Base-by-base conservation (phyloP, 1,140 invertebrate genomes). In the Psix sp. region DNA sequence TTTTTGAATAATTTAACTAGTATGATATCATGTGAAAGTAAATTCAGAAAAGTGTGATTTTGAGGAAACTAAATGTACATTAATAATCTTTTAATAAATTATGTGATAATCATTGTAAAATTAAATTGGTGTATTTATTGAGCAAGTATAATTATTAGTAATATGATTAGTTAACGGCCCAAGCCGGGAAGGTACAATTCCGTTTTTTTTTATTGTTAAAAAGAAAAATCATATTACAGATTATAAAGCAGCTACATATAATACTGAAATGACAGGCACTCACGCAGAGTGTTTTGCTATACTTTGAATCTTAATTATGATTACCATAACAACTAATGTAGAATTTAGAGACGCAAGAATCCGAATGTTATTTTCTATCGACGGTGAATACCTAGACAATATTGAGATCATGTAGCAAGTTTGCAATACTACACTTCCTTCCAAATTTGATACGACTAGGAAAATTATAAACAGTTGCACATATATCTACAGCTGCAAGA, bases 361-460 rank as follows among this genome's bases (percentile, higher is more conserved):
- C 46, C 46, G 38, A 51, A 33, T 38, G 46, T 51, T 31, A 51
- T 33, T 33, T 15, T 51, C 46, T 24, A 51, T 33, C 46, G 31
- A 51, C 36, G 31, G 36, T 51, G 46, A 51, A 51, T 51, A 51
- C 17, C 46, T 33, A 51, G 31, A 51, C 38, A 51, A 51, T 51
- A 51, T 38, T 11, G 46, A 51, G 15, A 51, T 33, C 46, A 51
- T 51, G 36, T 51, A 33, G 46, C 38, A 38, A 33, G 17, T 51
- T 51, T 51, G 46, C 36, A 51, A 51, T 33, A 33, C 46, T 51
- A 51, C 46, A 51, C 46, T 51, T 51, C 46, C 46, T 38, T 33
- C 46, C 36, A 52, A 21, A 52, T 36, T 36, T 40, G 49, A 52
- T 52, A 52, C 11, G 39, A 52, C n/a, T 40, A 52, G 40, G 15